These are phyloP conservation scores for Oenanthe oenanthe DNA, from an alignment of 2,113 vertebrate genomes.

Conservation along the genomic window DNA sequence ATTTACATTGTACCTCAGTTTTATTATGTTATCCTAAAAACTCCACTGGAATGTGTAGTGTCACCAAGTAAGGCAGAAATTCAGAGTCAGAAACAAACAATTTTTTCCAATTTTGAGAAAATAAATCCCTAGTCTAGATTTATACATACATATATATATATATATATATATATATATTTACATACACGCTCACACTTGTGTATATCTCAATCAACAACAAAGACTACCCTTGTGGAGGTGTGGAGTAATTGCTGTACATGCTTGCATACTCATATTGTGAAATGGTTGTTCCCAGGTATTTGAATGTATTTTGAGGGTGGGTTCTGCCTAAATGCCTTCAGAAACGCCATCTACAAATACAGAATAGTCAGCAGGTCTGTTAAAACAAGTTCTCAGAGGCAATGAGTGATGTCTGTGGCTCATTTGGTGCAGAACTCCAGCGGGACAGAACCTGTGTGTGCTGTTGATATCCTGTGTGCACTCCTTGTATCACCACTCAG, in stretches of 20 bases:
- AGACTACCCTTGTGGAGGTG: background rate
- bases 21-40: background rate
- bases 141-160: background rate
- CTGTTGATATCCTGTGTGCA: accelerated
- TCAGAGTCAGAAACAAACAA: background rate
- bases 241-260: background rate
- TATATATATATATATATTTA: too few relatives aligned
- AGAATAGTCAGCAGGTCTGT: background rate
- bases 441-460: background rate
- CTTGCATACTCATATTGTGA: background rate
- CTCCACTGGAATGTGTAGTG: background rate
- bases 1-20: background rate
- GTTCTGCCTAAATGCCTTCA: background rate
- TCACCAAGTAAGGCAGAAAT: background rate
- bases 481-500: background rate
- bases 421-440: accelerated
- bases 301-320: background rate
- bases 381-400: background rate
- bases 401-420: accelerated
- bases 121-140: background rate
- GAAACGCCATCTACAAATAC: background rate
- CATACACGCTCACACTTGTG: background rate
- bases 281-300: background rate
- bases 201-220: background rate
- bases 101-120: background rate